A percentile compares a stretch with the other conserved stretches of the same genome.
phyloP scores from a whole-genome alignment of 2,113 vertebrate species.

The Macrotus californicus region DNA sequence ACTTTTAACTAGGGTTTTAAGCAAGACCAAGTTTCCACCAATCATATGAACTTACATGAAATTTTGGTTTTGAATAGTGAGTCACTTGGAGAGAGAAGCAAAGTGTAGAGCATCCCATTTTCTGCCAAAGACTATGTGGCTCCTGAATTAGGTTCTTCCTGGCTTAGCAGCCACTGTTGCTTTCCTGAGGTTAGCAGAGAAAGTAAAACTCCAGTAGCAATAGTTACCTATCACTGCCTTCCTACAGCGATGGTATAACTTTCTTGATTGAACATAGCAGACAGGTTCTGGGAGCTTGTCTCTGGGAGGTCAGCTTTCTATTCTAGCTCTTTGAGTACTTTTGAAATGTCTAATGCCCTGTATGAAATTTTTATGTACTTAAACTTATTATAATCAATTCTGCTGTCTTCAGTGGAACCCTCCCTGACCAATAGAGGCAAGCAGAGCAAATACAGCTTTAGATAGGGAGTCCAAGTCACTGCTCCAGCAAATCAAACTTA shows the following conservation, averaged over 20 bases:
- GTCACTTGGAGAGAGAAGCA: neutral
- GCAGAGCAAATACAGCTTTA: neutral
- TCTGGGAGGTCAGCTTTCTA: neutral
- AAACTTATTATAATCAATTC: neutral
- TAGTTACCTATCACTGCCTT: neutral
- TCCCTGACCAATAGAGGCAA: neutral
- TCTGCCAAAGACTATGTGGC: neutral
- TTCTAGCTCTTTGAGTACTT: neutral
- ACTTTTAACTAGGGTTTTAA: neutral
- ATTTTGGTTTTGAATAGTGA: neutral
- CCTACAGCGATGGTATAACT: neutral
- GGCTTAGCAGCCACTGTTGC: neutral
- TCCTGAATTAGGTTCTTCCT: neutral
- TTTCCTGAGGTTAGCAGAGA: neutral
- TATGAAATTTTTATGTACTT: neutral
- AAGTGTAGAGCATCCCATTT: neutral
- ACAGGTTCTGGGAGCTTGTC: neutral
- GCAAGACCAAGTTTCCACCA: neutral
- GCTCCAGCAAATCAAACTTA: neutral
- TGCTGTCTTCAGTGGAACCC: neutral
- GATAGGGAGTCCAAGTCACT: neutral
- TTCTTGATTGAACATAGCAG: neutral
- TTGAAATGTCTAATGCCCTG: neutral
- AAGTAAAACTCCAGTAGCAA: neutral
- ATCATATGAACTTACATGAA: neutral